Evolutionary conservation across 1,140 invertebrate genomes (phyloP).

Genomic region (Drosophila grimshawi): DNA sequence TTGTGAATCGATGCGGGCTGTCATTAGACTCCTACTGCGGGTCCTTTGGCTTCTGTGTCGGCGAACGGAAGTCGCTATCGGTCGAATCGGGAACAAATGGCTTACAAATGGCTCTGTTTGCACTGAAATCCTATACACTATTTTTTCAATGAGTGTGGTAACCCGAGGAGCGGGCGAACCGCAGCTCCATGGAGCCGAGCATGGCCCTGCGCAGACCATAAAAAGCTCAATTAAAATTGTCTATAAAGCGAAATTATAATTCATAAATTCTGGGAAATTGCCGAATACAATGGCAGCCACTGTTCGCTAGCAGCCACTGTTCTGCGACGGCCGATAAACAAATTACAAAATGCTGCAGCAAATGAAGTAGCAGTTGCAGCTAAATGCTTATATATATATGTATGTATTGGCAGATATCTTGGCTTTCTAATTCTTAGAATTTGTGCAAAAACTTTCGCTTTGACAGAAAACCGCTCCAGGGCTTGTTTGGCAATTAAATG

Average conservation of each 20-base stretch:
- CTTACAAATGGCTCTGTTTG: conserved; percentile 76
- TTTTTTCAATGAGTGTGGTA: conserved; percentile 25
- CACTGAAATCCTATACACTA: conserved; percentile 61
- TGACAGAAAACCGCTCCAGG: conserved; percentile 44
- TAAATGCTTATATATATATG: conserved; percentile 28
- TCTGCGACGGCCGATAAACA: conserved; percentile 54
- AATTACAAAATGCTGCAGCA: conserved; percentile 65
- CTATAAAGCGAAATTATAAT: conserved; percentile 81
- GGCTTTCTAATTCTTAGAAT: conserved; percentile 32
- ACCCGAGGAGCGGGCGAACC: conserved; percentile 13
- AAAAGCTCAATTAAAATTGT: conserved; percentile 84
- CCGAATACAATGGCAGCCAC: conserved; percentile 70
- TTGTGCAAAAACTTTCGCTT: conserved; percentile 37
- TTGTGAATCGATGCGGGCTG: conserved; percentile 24
- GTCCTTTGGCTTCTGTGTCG: conserved; percentile 34
- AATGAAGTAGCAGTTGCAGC: conserved; percentile 31
- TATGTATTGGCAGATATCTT: conserved; percentile 8
- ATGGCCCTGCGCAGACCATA: conserved; percentile 45
- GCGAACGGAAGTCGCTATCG: conserved; percentile 53
- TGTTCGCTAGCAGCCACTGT: conserved; percentile 38
- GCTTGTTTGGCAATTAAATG: conserved; percentile 53
- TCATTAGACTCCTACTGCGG: conserved; percentile 24
- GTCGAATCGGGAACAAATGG: conserved; percentile 59
- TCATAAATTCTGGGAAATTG: conserved; percentile 84
- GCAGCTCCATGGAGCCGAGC: background rate